Evolutionary conservation across 2,888 invertebrate species (phyloP), one percentile per base, ranked within the genome.

Genomic region (Drosophila borborema): DNA sequence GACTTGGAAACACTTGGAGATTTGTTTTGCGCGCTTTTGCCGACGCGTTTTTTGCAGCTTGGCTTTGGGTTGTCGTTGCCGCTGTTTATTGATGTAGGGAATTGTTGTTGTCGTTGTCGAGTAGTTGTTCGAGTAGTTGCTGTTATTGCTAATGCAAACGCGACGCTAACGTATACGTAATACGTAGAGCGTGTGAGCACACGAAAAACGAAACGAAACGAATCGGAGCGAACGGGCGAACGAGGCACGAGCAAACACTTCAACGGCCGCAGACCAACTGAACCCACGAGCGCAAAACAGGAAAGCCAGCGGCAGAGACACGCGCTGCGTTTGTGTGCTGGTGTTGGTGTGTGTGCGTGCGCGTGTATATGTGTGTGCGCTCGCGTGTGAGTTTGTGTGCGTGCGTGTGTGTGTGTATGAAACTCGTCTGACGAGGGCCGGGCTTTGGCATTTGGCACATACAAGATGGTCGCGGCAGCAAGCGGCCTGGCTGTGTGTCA

Each of bases 191-290:
- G 43, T 45, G 45, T 28, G 59, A 72, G 69, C 62, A 65, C 67
- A 68, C 72, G 76, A 71, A 49, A 67, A 67, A 46, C 76, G 80
- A 69, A 73, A 75, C 74, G 59, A 38, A 38, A 43, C 72, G 59
- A 51, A 18, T 34, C 49, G 49, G 7, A 38, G 53, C 77, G 66
- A 80, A 74, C 77, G 77, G 46, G 56, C 77, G 81, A 65, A 81
- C 77, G 77, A 81, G 66, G 74, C 74, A 78, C 77, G 83, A 76
- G 82, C 72, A 82, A 69, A 77, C 74, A 78, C 77, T 78, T 78
- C 92, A 92, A 93, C 92, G 92, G 93, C 92, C 92, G 90, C 91
- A 90, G 91, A 92, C 92, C 92, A 92, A 93, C 93, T 93, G 91
- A 93, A 80, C 70, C 68, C 68, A 80, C 79, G 80, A 80, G 81